Evolutionary conservation across 92 coral and sea anemone species (phyloP).

Genomic region (Bergia puertoricense): DNA sequence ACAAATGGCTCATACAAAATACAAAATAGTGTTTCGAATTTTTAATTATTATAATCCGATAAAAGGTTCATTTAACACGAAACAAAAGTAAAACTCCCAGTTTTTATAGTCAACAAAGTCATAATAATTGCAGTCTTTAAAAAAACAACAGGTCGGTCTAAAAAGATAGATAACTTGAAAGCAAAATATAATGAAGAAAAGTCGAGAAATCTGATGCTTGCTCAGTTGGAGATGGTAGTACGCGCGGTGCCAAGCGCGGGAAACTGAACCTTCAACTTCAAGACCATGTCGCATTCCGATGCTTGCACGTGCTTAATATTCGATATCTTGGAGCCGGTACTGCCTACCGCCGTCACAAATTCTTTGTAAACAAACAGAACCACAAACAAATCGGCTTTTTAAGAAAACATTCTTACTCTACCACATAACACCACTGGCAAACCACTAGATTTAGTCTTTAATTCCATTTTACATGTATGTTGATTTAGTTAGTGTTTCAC

Average conservation of each 20-base stretch:
- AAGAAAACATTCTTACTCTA: neutral
- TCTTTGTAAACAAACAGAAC: constrained; percentile 17
- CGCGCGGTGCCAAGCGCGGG: constrained; percentile 50
- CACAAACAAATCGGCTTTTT: neutral
- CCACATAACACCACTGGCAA: neutral
- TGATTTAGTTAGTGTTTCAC: neutral
- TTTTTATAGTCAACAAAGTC: neutral
- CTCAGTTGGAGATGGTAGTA: neutral
- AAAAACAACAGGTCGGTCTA: neutral
- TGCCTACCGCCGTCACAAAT: constrained; percentile 24
- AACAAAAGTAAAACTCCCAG: neutral
- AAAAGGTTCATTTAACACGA: constrained; percentile 9
- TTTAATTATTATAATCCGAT: neutral
- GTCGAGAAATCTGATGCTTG: neutral
- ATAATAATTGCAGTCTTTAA: too few species aligned
- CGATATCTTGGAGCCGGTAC: neutral
- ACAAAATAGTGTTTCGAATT: neutral
- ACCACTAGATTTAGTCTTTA: neutral
- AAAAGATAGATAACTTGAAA: neutral
- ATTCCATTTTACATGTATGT: neutral
- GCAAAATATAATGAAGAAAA: neutral
- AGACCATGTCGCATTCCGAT: constrained; percentile 4
- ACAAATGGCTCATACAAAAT: neutral
- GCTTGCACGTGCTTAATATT: constrained; percentile 1
- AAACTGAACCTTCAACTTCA: neutral